phyloP scores from a whole-genome alignment of 2,113 vertebrate species.

The Rhinopomastus cyanomelas region DNA sequence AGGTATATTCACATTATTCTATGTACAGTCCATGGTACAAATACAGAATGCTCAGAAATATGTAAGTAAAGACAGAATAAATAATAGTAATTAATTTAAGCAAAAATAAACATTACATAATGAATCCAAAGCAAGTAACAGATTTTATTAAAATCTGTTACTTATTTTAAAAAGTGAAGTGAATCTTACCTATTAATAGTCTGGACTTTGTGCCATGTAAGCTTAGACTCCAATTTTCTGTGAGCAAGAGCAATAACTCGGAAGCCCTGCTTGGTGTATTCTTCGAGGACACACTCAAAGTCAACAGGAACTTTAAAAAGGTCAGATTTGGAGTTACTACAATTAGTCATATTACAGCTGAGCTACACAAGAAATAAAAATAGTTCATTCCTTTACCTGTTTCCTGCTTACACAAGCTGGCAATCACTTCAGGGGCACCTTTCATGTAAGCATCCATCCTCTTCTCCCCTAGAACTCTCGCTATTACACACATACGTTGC shows the following conservation, averaged over 20 bases:
- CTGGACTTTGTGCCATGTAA: constrained; percentile 96
- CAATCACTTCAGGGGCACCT: constrained; percentile 92
- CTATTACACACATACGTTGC: constrained; percentile 94
- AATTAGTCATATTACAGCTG: not conserved
- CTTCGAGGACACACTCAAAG: constrained; percentile 88
- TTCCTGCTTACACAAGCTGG: constrained; percentile 89
- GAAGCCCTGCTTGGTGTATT: constrained; percentile 94
- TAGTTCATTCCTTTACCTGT: constrained; percentile 77
- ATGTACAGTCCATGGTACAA: not conserved
- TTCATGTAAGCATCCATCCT: constrained; percentile 96
- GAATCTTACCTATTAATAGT: constrained; percentile 86
- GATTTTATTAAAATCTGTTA: not conserved
- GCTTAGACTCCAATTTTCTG: constrained; percentile 90
- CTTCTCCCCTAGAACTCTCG: constrained; percentile 88
- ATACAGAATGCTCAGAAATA: not conserved
- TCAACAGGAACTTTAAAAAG: constrained; percentile 83
- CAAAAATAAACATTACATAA: not conserved
- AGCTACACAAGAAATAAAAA: not conserved
- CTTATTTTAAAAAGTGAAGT: not conserved
- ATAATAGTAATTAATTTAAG: not conserved
- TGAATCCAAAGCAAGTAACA: not conserved
- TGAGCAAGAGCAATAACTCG: constrained; percentile 96
- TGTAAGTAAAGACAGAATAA: not conserved
- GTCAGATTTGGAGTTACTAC: not conserved
- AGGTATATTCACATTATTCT: not conserved